Evolutionary conservation across 2,888 invertebrate genomes (phyloP), one percentile per base, ranked within the genome.

Genomic region (Dynastes tityus): DNA sequence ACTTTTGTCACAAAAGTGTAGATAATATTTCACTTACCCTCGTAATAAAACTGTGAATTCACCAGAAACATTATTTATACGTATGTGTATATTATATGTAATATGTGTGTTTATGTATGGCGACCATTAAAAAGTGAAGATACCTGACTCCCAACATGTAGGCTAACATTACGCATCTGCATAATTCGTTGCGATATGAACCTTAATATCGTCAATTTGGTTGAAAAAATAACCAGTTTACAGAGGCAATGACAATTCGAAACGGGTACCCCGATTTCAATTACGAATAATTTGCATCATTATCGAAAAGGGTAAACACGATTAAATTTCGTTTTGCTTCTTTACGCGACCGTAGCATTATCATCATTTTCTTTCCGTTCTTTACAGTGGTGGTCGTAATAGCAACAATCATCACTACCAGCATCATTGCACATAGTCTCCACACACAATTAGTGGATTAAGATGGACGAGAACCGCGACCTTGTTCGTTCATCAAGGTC

Each of bases 401-500:
- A 51, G 29, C 68, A 51, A 68, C 51, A 51, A 13, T 65, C 65
- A 65, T 16, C 65, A 40, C 6, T 55, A 22, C n/a, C 55, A 32
- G 13, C 51, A 51, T 68, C 68, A 29, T 27, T 29, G 27, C 11
- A 16, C 32, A 45, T 8, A 45, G 22, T 11, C 27, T 51, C 68
- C 37, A 16, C 51, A n/a, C 27, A 51, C 51, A 68, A 68, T 68
- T 68, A 68, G 51, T 51, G 51, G 27, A 68, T 68, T 68, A 68
- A 51, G 68, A 51, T 29, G 68, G 51, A 27, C 51, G 51, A 22
- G 13, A 29, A 51, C 51, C 51, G 68, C 68, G 68, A 68, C 68
- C 68, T 68, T 68, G 53, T 68, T 27, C 68, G 29, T 68, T n/a
- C 68, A 29, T 3, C 68, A 68, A 68, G 68, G 68, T 68, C 51